phyloP scores from a whole-genome alignment of 2,797 vertebrate genomes.

The Muscicapa comitata region DNA sequence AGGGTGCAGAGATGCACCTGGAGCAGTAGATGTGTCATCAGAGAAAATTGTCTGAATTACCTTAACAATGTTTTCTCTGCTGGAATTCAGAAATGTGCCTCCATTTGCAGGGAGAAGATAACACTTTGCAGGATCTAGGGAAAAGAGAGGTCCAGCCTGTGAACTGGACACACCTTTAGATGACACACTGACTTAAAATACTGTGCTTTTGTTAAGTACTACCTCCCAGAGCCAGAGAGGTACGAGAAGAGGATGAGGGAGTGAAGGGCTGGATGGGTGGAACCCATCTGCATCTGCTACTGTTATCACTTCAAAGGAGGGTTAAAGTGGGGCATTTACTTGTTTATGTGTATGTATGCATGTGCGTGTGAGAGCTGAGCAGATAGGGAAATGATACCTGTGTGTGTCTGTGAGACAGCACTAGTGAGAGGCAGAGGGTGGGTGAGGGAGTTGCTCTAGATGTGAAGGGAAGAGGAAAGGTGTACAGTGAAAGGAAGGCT shows the following conservation, averaged over 20 bases:
- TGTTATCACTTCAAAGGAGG: background rate
- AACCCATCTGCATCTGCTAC: background rate
- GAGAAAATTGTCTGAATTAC: constrained; percentile 22
- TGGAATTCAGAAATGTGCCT: constrained; percentile 8
- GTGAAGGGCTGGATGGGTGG: background rate
- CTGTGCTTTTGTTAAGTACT: background rate
- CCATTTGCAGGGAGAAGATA: background rate
- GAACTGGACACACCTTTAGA: background rate
- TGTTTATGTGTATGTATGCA: background rate
- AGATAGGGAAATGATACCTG: background rate
- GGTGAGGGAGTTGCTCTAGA: background rate
- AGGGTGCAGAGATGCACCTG: background rate
- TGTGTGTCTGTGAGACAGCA: background rate
- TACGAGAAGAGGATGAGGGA: background rate
- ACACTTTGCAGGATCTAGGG: background rate
- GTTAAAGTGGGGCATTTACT: background rate
- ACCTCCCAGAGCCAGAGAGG: background rate
- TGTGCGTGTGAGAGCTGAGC: background rate
- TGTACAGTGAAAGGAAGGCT: background rate
- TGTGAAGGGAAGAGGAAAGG: background rate
- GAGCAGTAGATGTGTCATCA: constrained; percentile 26
- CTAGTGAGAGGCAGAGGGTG: background rate
- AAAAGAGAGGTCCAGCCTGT: background rate
- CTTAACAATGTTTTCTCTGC: background rate
- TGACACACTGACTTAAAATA: background rate